Conservation (phyloP, 2,113 vertebrate genomes). For the Odocoileus hemionus region DNA sequence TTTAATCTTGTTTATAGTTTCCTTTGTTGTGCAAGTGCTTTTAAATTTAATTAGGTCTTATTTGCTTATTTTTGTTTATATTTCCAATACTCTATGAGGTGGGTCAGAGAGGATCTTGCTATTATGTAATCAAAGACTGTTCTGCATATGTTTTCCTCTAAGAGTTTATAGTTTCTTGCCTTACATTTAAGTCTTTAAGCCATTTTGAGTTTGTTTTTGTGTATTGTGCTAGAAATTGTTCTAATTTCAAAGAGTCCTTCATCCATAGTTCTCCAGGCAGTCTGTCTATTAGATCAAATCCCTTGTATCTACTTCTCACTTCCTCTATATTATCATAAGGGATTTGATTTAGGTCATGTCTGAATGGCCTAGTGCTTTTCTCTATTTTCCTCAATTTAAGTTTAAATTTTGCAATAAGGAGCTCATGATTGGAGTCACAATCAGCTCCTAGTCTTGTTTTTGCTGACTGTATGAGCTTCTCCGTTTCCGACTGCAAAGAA, state of each 20-base stretch:
- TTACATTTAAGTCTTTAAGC: neutral
- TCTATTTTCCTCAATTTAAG: neutral
- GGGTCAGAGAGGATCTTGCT: neutral
- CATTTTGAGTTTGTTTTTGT: neutral
- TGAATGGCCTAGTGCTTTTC: neutral
- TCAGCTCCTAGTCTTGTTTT: neutral
- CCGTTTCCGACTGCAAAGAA: neutral
- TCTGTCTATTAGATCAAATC: neutral
- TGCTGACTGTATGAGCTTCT: neutral
- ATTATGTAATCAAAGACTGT: neutral
- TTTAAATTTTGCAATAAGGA: neutral
- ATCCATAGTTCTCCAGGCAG: neutral
- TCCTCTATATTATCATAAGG: neutral
- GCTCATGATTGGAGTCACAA: neutral
- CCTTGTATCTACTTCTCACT: neutral
- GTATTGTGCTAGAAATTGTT: neutral
- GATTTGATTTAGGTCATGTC: neutral
- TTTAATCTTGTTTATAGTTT: neutral
- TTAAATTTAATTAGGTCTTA: neutral
- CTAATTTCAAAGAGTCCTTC: neutral
- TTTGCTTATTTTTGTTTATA: neutral
- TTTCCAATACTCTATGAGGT: neutral
- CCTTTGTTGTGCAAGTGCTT: neutral
- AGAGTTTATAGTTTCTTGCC: neutral
- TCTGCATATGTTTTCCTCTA: neutral